Evolutionary conservation across 2,888 invertebrate genomes (phyloP).

Genomic region (Magallana nippona): DNA sequence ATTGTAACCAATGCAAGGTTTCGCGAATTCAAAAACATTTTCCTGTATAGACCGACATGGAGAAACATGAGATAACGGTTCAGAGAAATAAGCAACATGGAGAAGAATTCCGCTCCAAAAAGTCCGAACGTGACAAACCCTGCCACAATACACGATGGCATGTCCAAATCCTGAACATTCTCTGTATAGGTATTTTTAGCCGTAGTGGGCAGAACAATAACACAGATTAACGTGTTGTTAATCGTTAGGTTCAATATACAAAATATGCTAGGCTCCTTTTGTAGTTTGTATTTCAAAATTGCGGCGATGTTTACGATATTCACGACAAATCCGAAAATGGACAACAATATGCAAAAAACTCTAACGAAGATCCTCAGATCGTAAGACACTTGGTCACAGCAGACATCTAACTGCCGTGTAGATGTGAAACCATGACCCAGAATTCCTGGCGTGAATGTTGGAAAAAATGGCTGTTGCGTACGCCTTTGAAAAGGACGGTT

Average conservation of each 20-base stretch:
- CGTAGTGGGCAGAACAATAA: slow-evolving; percentile 28
- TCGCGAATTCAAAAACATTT: background rate
- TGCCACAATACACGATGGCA: background rate
- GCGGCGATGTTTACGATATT: slow-evolving; percentile 21
- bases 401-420: background rate
- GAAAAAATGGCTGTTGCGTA: no score
- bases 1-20: background rate
- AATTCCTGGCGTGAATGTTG: no score
- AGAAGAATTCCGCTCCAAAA: slow-evolving; percentile 30
- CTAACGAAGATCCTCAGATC: background rate
- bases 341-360: background rate
- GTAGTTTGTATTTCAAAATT: slow-evolving; percentile 20
- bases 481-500: no score
- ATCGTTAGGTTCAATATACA: slow-evolving; percentile 33
- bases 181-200: slow-evolving; percentile 13
- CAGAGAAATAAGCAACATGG: slow-evolving; percentile 19
- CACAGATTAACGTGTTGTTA: background rate
- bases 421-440: no score
- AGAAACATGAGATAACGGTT: slow-evolving; percentile 8
- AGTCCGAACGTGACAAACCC: slow-evolving; percentile 23
- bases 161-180: background rate
- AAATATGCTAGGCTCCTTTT: background rate
- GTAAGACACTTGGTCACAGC: background rate
- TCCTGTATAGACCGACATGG: background rate
- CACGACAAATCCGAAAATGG: background rate